Evolutionary conservation across 1,140 invertebrate species (phyloP).

Genomic region (Argopecten irradians): DNA sequence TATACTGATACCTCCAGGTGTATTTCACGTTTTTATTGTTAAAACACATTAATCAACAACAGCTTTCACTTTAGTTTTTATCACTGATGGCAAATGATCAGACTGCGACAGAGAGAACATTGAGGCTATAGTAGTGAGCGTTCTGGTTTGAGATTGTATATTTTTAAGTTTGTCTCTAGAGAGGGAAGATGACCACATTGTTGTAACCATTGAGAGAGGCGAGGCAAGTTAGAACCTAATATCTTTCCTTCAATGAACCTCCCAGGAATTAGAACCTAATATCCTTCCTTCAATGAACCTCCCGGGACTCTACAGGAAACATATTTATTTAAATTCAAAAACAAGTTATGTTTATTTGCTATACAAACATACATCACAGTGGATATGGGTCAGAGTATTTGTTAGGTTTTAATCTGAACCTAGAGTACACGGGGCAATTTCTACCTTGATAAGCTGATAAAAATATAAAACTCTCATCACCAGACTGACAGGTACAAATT

Average conservation of each 20-base stretch:
- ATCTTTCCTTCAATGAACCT: too few species aligned
- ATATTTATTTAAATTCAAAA: neutral
- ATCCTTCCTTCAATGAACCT: too few species aligned
- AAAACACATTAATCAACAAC: neutral
- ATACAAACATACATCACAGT: neutral
- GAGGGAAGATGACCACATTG: neutral
- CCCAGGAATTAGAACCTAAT: too few species aligned
- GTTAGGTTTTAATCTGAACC: neutral
- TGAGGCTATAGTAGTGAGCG: too few species aligned
- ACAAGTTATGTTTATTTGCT: neutral
- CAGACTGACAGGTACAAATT: neutral
- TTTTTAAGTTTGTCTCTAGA: neutral
- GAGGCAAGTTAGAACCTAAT: too few species aligned
- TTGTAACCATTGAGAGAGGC: too few species aligned
- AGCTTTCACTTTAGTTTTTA: neutral
- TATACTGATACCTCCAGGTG: neutral
- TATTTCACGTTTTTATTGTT: neutral
- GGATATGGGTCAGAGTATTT: neutral
- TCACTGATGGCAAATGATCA: too few species aligned
- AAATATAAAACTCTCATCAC: neutral
- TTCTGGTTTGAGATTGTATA: too few species aligned
- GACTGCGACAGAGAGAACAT: too few species aligned
- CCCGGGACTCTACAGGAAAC: constrained; percentile 4
- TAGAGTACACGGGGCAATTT: constrained; percentile 21
- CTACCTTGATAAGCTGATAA: constrained; percentile 14